Base-by-base conservation (phyloP, 2,113 vertebrate genomes). In the Lutjanus erythropterus region DNA sequence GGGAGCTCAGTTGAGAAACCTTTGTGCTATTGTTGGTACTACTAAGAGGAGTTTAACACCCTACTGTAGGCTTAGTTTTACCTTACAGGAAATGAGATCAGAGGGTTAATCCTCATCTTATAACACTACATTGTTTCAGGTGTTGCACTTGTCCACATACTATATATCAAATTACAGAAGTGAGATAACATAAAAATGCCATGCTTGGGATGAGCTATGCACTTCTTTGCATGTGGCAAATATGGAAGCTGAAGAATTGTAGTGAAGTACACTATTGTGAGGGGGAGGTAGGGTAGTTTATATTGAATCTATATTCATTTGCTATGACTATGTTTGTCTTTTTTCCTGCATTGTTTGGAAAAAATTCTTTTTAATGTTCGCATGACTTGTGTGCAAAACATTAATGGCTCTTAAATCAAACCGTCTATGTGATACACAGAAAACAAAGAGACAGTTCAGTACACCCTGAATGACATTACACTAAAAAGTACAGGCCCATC, bases 361-460 rank as follows among this genome's bases (percentile, higher is more conserved):
- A n/a, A n/a, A n/a, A n/a, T n/a, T n/a, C n/a, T n/a, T n/a, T n/a
- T n/a, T n/a, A n/a, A n/a, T n/a, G n/a, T n/a, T n/a, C n/a, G n/a
- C n/a, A n/a, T 27, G 12, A 44, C 37, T 29, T 29, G 6, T 33
- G 46, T 55, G 5, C 4, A 0, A 66, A 49, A 9, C 23, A 66
- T 21, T 1, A n/a, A 59, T 23, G 31, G 4, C 18, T n/a, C 25
- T 39, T 18, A 8, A 47, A 44, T 64, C 33, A 33, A 23, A 42
- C 39, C 19, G 9, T 44, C 29, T 41, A 23, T 50, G 49, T 41
- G 75, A 79, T 23, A 69, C 14, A 50, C 21, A 58, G 44, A 25
- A 18, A 25, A 75, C 18, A 21, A 61, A 23, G 2, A 5, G 47
- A 75, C 8, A 9, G 23, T 5, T 52, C 9, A 42, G 25, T 14